Base-by-base conservation (phyloP, 2,113 vertebrate genomes). In the Canis aureus region DNA sequence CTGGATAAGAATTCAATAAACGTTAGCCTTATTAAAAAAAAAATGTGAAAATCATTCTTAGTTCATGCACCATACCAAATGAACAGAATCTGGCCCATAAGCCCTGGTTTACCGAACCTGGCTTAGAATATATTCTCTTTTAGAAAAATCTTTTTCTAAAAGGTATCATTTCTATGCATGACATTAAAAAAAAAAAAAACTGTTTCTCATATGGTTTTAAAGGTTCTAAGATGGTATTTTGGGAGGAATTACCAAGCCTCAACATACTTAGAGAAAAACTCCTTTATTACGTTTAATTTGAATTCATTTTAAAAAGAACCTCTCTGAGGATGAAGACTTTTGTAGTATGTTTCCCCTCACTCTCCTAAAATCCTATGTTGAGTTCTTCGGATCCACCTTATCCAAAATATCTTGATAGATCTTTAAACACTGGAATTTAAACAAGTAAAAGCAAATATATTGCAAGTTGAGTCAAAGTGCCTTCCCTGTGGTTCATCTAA, bases 341-440 rank as follows among this genome's bases (percentile, higher is more conserved):
- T 83, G 5, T 57, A 49, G 43, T 57, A 86, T 76, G 11, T 32
- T 85, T 94, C 53, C 59, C 71, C 25, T 83, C 43, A 19, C 15
- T 79, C 32, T 91, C 27, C 83, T 60, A 73, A 96, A 97, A 89
- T 60, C 25, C 93, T 92, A 62, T 22, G 17, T 32, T 73, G 23
- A n/a, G 29, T 92, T 87, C 25, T 79, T 80, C 8, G 22, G 49
- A 51, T 82, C 55, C 66, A 13, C 22, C 20, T 57, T 62, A 74
- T 9, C 55, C 53, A 49, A 94, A 83, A 53, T 23, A 95, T n/a
- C 53, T 57, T 38, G 2, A 29, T 25, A 13, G 49, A 62, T 69
- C n/a, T 83, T 83, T 90, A 80, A 91, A 91, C 35, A 79, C 15
- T 87, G 27, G 43, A 73, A 78, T 32, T 73, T 71, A 87, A 92